Evolutionary conservation across 2,113 vertebrate genomes (phyloP).

Genomic region (Hoplias malabaricus): DNA sequence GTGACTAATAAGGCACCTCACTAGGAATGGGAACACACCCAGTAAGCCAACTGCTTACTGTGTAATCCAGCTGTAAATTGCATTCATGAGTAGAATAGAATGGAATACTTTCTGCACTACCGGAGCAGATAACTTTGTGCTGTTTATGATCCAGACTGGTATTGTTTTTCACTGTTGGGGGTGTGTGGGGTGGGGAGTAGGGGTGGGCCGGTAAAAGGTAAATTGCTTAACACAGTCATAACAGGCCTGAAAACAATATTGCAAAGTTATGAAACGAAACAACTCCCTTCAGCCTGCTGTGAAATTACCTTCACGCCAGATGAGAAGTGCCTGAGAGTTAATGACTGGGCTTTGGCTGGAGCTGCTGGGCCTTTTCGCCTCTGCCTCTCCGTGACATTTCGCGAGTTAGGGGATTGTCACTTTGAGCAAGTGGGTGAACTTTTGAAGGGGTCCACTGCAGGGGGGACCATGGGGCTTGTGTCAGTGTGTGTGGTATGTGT

Average conservation of each 20-base stretch:
- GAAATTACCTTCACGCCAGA: neutral
- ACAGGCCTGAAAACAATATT: neutral
- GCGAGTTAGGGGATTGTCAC: neutral
- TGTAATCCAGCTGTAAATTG: too few species aligned
- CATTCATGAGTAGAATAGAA: neutral
- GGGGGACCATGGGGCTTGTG: neutral
- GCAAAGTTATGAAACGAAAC: neutral
- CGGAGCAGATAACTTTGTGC: neutral
- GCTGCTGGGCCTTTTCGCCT: neutral
- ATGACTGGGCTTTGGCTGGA: neutral
- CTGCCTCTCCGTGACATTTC: neutral
- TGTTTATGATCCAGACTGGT: neutral
- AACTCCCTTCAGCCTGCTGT: neutral
- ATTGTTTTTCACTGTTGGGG: too few species aligned
- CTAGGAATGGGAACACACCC: too few species aligned
- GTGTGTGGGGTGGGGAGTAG: too few species aligned
- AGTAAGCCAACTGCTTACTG: too few species aligned
- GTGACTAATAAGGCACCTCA: too few species aligned
- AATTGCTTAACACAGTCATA: neutral
- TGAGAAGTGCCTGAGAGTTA: neutral
- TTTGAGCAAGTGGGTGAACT: neutral
- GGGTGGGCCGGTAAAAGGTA: neutral
- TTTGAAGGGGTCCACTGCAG: neutral
- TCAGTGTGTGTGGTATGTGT: neutral
- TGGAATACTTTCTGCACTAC: neutral